These are phyloP conservation scores for Datnioides undecimradiatus DNA, from an alignment of 2,113 vertebrate species.

Conservation along the genomic window DNA sequence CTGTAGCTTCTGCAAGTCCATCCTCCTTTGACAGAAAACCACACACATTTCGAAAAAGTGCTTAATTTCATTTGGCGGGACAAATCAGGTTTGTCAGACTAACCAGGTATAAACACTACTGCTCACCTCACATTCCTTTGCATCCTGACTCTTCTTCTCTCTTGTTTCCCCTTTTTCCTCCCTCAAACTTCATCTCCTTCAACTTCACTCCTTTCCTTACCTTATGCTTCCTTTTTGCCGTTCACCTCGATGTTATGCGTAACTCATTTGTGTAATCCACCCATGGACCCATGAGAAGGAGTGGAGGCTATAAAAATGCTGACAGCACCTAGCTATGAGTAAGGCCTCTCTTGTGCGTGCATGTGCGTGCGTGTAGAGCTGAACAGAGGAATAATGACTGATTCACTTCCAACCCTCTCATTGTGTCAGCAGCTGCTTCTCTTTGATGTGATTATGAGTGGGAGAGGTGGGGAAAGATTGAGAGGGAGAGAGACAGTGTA, in stretches of 20 bases:
- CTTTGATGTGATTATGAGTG: conserved; percentile 59
- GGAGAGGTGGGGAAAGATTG: conserved; percentile 9
- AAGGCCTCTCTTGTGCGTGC: conserved; percentile 26
- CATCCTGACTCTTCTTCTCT: neutral
- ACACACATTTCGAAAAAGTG: neutral
- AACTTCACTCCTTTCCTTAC: neutral
- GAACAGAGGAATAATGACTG: conserved; percentile 27
- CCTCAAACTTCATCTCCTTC: neutral
- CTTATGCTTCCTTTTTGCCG: neutral
- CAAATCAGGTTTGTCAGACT: neutral
- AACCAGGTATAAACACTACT: neutral
- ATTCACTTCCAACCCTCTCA: conserved; percentile 61
- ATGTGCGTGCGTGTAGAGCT: neutral
- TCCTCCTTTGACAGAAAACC: neutral
- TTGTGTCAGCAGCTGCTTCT: conserved; percentile 62
- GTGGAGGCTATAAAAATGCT: conserved; percentile 39
- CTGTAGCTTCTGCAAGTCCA: neutral
- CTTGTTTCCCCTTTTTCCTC: neutral
- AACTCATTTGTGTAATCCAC: conserved; percentile 25
- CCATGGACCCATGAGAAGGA: conserved; percentile 25
- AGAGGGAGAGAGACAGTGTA: neutral
- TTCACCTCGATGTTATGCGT: neutral
- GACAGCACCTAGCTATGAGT: conserved; percentile 50
- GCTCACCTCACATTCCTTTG: neutral
- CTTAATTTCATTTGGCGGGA: neutral